A percentile compares a stretch with the other conserved stretches of the same genome.
Evolutionary conservation across 1,140 invertebrate genomes (phyloP).

Genomic region (Dinothrombium tinctorium): DNA sequence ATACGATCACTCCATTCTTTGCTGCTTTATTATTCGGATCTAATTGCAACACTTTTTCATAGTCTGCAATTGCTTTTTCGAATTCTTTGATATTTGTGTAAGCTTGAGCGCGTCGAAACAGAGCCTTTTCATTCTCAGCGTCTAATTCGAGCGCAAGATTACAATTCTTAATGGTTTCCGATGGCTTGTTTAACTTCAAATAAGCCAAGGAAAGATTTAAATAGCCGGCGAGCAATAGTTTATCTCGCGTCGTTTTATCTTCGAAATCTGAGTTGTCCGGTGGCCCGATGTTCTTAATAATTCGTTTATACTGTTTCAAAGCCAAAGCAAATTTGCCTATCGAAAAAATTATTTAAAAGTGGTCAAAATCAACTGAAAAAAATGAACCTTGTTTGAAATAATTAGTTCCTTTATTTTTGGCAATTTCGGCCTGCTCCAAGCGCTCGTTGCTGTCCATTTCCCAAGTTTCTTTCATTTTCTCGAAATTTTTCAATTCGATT

Average conservation of each 20-base stretch:
- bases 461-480: constrained; percentile 27
- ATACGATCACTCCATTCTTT: constrained; percentile 42
- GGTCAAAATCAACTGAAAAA: constrained; percentile 41
- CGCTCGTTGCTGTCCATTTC: constrained; percentile 38
- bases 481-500: constrained; percentile 28
- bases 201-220: constrained; percentile 66
- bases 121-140: constrained; percentile 57
- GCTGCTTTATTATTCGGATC: constrained; percentile 65
- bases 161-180: constrained; percentile 41
- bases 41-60: constrained; percentile 38
- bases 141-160: constrained; percentile 48
- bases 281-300: constrained; percentile 25
- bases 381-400: constrained; percentile 68
- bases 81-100: constrained; percentile 46
- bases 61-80: constrained; percentile 49
- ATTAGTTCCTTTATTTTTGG: constrained; percentile 59
- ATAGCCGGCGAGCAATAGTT: constrained; percentile 39
- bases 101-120: constrained; percentile 63
- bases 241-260: not conserved
- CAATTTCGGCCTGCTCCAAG: constrained; percentile 49
- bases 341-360: constrained; percentile 2
- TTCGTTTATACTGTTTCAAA: constrained; percentile 64
- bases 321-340: constrained; percentile 34
- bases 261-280: not conserved
- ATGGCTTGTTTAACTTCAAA: constrained; percentile 48